phyloP scores from a whole-genome alignment of 2,797 vertebrate genomes.

The Lutjanus campechanus region DNA sequence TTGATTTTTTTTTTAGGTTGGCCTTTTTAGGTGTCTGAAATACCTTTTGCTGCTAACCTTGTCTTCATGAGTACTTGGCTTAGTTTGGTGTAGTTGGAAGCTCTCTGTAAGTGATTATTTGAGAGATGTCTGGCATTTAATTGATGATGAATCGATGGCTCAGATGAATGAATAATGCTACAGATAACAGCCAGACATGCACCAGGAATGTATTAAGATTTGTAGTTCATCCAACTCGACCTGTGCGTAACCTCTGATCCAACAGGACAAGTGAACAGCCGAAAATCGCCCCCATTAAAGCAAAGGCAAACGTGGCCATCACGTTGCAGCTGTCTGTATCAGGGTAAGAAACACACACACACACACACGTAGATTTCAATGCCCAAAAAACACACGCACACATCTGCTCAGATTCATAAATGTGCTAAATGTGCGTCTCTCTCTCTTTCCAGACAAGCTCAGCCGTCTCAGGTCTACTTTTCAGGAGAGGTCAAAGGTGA shows the following conservation, averaged over 20 bases:
- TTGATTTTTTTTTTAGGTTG: no score
- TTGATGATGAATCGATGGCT: neutral
- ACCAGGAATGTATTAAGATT: neutral
- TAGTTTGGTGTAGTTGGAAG: no score
- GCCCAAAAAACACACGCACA: constrained; percentile 7
- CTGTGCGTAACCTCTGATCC: constrained; percentile 38
- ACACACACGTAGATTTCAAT: neutral
- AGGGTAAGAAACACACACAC: constrained; percentile 87
- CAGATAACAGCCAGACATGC: neutral
- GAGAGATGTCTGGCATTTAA: neutral
- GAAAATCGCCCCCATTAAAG: constrained; percentile 83
- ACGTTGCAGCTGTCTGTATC: constrained; percentile 91
- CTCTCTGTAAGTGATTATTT: neutral
- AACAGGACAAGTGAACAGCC: constrained; percentile 93
- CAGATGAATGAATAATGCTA: neutral
- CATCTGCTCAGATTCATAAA: neutral
- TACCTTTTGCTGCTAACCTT: no score
- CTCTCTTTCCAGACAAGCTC: constrained; percentile 86
- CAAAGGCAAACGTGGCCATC: constrained; percentile 91
- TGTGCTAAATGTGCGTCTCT: neutral
- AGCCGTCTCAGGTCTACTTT: constrained; percentile 96
- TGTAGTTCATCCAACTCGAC: constrained; percentile 1
- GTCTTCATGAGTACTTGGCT: no score
- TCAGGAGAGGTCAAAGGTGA: constrained; percentile 87
- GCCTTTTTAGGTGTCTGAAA: no score